Conservation (phyloP, 2,113 vertebrate genomes). For the Indri indri region DNA sequence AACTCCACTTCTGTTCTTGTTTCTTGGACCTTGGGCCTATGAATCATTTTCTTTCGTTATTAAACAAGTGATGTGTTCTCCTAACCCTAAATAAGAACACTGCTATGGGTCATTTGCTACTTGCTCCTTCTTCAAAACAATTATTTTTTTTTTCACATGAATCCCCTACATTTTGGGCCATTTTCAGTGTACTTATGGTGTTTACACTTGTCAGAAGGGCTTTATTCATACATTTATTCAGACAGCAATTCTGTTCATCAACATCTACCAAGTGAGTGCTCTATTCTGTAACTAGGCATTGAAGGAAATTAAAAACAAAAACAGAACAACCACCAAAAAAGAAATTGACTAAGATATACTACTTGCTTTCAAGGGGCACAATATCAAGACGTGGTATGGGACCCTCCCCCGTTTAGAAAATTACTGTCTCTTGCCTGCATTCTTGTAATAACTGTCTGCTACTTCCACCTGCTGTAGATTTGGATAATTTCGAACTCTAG, state of each 20-base stretch:
- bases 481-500: background rate
- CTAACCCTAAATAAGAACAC: background rate
- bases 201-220: background rate
- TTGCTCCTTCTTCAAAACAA: background rate
- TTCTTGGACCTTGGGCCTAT: background rate
- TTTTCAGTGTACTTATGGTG: background rate
- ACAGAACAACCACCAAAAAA: background rate
- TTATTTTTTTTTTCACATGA: background rate
- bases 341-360: background rate
- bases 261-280: background rate
- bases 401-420: background rate
- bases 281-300: background rate
- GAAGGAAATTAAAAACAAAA: background rate
- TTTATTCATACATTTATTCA: background rate
- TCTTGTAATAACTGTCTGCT: background rate
- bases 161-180: accelerated
- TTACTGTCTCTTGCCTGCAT: background rate
- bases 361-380: background rate
- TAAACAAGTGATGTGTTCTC: background rate
- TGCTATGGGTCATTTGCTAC: background rate
- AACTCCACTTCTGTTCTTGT: background rate
- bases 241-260: background rate
- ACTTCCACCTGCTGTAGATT: background rate
- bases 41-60: background rate
- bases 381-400: background rate